Evolutionary conservation across 1,140 invertebrate species (phyloP).

Genomic region (Drosophila prosaltans): DNA sequence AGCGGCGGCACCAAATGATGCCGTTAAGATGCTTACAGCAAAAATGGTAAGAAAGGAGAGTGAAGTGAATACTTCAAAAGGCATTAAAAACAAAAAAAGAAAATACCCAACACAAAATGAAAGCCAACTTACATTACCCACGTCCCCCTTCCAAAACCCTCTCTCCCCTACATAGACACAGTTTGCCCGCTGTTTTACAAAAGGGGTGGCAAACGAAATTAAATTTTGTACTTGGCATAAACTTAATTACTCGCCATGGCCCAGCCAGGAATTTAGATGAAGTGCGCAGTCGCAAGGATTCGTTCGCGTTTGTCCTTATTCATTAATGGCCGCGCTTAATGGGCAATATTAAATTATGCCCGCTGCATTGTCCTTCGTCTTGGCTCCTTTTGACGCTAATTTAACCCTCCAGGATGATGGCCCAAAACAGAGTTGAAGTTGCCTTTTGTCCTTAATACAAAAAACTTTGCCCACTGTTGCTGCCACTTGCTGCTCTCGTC

Average conservation of each 20-base stretch:
- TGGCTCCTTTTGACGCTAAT: constrained; percentile 57
- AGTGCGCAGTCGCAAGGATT: constrained; percentile 55
- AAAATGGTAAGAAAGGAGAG: constrained; percentile 24
- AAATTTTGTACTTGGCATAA: constrained; percentile 82
- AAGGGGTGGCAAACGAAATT: constrained; percentile 79
- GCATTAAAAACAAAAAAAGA: constrained; percentile 66
- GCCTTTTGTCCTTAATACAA: constrained; percentile 52
- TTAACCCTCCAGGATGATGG: constrained; percentile 61
- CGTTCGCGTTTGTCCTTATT: constrained; percentile 39
- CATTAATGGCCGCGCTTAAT: constrained; percentile 80
- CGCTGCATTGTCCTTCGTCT: constrained; percentile 62
- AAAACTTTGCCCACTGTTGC: neutral
- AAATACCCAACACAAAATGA: constrained; percentile 62
- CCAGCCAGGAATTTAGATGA: neutral
- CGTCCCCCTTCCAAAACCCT: neutral
- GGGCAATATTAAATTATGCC: constrained; percentile 80
- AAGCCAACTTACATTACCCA: constrained; percentile 52
- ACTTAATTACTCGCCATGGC: constrained; percentile 77
- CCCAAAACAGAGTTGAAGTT: constrained; percentile 13
- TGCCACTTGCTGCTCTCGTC: neutral
- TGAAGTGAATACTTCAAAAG: constrained; percentile 71
- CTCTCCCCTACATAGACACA: neutral
- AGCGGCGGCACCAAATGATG: constrained; percentile 64
- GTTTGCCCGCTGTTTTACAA: constrained; percentile 22
- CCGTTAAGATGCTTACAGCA: constrained; percentile 74